Evolutionary conservation across 2,113 vertebrate species (phyloP), one percentile per base, ranked within the genome.

Genomic region (Tetrax tetrax): DNA sequence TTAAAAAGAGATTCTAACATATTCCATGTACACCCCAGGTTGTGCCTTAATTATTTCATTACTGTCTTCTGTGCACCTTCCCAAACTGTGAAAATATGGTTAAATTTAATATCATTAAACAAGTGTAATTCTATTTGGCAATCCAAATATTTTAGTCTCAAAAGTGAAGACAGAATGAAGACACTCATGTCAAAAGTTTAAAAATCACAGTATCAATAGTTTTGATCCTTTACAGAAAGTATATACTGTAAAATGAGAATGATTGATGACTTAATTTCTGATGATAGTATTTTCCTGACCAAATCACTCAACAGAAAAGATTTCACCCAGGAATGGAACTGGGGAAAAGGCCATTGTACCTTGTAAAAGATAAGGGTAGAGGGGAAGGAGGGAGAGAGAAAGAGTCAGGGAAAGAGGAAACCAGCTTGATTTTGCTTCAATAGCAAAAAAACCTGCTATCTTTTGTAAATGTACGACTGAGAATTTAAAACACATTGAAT

Each of bases 161-260:
- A 89, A 97, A 96, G 88, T 92, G 96, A 97, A 98, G 96, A 97
- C 97, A 97, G 96, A 98, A 97, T 95, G 95, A 96, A 98, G 97
- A 98, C 96, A 97, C 81, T 25, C 71, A 97, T 93, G 93, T 91
- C 76, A 98, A 98, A 96, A 96, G 98, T 97, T 98, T 98, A 97
- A 98, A 98, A 98, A 98, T 98, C 97, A 98, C 95, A 98, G 97
- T 98, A 98, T 98, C 92, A 97, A 98, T 97, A 97, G 90, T 96
- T 97, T 89, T 96, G 94, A 96, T 98, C 97, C 96, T 97, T 98
- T 96, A 96, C 80, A 97, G 95, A 97, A 96, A 97, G 91, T 93
- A 97, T 87, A 95, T 96, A 87, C 48, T 78, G 79, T 83, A 95
- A 96, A 97, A 97, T 96, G 71, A 96, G 90, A 96, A 96, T 93